Base-by-base conservation (phyloP, 2,888 invertebrate genomes). In the Furcula furcula region DNA sequence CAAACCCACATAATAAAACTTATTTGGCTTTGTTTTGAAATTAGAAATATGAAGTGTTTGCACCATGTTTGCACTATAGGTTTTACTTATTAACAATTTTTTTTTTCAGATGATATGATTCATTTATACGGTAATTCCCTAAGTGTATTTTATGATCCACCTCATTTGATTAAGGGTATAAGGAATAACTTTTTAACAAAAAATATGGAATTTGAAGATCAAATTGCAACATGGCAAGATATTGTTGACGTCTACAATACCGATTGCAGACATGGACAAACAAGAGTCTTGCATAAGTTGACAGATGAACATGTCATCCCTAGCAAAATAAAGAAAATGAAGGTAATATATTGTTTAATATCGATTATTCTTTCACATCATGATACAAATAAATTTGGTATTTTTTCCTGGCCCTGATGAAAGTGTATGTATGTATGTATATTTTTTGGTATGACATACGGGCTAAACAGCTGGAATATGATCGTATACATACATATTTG, bases 261-360 rank as follows among this genome's bases (percentile, higher is more conserved):
- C 0, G 33, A 33, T 9, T 27, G 27, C 9, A 20, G 14, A 4
- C 27, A 35, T 23, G 14, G 12, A 5, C 22, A 34, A 25, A 12
- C 21, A 2, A 16, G 34, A n/a, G 4, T 34, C 1, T 16, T 29
- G 4, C 32, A 37, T 9, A 42, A 38, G 30, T 19, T 38, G 11
- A 42, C 11, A 10, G 39, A 43, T 18, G 18, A 39, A 22, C 36
- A 39, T 31, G 36, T 43, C 1, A 32, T 37, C n/a, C 38, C 43
- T 5, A 34, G 26, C 4, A 43, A 36, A 21, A 36, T 30, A 19
- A 34, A 36, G 20, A 34, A 39, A 34, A 30, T 32, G 25, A 26
- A 26, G 25, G 25, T 26, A 26, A 10, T 2, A 3, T 10, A 16
- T 19, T 3, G 11, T 16, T 15, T 30, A 7, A 30, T 20, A 10